Conservation (phyloP, 2,888 invertebrate species). For the Tetragnatha montana region DNA sequence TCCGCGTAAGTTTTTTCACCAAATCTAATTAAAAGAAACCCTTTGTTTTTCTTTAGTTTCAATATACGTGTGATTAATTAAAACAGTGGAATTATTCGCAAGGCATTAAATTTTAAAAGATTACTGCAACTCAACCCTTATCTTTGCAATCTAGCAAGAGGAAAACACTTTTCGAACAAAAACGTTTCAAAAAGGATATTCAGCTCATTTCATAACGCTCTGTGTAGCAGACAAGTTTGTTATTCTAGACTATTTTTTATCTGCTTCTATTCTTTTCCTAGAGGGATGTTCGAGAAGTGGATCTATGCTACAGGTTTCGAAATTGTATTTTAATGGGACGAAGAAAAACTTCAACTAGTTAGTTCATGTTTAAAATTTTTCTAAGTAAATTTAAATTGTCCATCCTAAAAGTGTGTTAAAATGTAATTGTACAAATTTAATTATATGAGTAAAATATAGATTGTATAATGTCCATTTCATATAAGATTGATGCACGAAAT, state of each 20-base stretch:
- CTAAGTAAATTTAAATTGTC: too few relatives aligned
- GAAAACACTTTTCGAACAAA: slow-evolving; percentile 16
- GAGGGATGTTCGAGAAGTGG: too few relatives aligned
- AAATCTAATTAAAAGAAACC: slow-evolving; percentile 39
- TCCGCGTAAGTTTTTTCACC: slow-evolving; percentile 13
- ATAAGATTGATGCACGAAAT: too few relatives aligned
- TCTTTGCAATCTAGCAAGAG: slow-evolving; percentile 7
- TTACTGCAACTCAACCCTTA: slow-evolving; percentile 22
- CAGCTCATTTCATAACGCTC: slow-evolving; percentile 9
- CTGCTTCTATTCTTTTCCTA: too few relatives aligned
- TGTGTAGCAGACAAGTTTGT: background rate
- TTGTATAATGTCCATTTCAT: too few relatives aligned
- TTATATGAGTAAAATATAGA: too few relatives aligned
- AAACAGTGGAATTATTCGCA: slow-evolving; percentile 38
- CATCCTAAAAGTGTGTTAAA: too few relatives aligned
- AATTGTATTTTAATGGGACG: too few relatives aligned
- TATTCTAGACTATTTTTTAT: background rate
- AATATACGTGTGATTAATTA: slow-evolving; percentile 46
- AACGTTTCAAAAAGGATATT: slow-evolving; percentile 19
- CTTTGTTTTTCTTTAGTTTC: slow-evolving; percentile 29
- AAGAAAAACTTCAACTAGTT: too few relatives aligned
- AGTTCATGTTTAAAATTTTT: too few relatives aligned
- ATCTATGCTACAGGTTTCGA: too few relatives aligned
- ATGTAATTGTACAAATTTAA: too few relatives aligned
- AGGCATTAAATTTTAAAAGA: slow-evolving; percentile 45